Evolutionary conservation across 1,140 invertebrate genomes (phyloP), one percentile per base, ranked within the genome.

Genomic region (Fopius arisanus): DNA sequence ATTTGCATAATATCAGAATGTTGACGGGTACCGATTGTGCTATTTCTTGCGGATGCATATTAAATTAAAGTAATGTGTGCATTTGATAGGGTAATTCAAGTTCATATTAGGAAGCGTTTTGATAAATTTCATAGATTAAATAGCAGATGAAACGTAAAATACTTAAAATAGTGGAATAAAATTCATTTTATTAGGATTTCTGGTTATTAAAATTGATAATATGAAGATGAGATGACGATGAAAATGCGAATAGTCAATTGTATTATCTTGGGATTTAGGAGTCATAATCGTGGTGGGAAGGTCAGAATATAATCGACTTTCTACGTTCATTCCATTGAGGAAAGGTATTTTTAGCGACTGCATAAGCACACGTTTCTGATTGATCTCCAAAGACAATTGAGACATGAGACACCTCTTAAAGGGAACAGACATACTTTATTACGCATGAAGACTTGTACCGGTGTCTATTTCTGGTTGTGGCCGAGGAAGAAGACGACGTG

Each of bases 401-500:
- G 68, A 62, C 68, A 54, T n/a, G 29, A 23, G 51, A 54, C 19
- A 28, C 28, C 14, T 51, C 51, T 21, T 19, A 31, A 54, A 28
- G 65, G 67, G 43, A 37, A 73, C 62, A 40, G 41, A 43, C 29
- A 26, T 33, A 28, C 19, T 62, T 68, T 70, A 71, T 75, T 31
- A 48, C 67, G 33, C 33, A 48, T 23, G 65, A 71, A 73, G 71
- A 73, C 28, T 19, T 37, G 54, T 67, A 72, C 72, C 72, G 54
- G 73, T 68, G 73, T 78, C 76, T 78, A 78, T 78, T 78, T 78
- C 70, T 72, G 75, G 73, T 67, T 70, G 19, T 51, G 21, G 68
- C 43, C 67, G 68, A 65, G 70, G 48, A 67, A 66, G 73, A 70
- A 71, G 65, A 72, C 72, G 72, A 33, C 62, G 68, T 62, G 73